These are phyloP conservation scores for Acronicta alni DNA, from an alignment of 2,888 invertebrate genomes.

Conservation along the genomic window DNA sequence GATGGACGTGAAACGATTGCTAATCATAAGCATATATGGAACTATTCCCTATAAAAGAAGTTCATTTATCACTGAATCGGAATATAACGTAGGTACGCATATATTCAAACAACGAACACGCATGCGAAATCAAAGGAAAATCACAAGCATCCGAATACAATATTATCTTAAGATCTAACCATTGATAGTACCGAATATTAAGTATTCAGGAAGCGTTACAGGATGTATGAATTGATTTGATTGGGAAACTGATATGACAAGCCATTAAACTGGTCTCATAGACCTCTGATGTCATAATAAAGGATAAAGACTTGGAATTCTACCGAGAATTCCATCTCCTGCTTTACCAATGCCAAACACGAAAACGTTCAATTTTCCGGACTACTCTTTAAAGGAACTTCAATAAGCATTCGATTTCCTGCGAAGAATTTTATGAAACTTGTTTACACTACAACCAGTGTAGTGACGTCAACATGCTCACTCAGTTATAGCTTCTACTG, in stretches of 20 bases:
- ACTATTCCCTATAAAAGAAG: too few species aligned
- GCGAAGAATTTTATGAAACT: too few species aligned
- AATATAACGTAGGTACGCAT: too few species aligned
- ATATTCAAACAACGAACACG: not conserved
- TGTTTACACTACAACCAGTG: too few species aligned
- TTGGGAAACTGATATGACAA: slow-evolving; percentile 8
- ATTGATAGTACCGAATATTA: slow-evolving; percentile 20
- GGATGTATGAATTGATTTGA: slow-evolving; percentile 11
- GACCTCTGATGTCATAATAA: slow-evolving; percentile 6
- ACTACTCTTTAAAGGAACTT: not conserved
- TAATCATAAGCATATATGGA: too few species aligned
- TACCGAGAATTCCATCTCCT: not conserved
- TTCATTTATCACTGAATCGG: too few species aligned
- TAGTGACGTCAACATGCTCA: too few species aligned
- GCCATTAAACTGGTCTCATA: slow-evolving; percentile 10
- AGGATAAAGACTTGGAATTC: not conserved
- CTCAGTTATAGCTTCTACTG: too few species aligned
- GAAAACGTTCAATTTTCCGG: too few species aligned
- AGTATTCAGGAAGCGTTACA: slow-evolving; percentile 25
- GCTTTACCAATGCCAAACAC: too few species aligned
- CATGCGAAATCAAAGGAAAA: not conserved
- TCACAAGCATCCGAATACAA: not conserved
- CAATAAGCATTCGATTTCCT: not conserved
- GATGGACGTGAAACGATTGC: too few species aligned
- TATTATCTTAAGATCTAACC: slow-evolving; percentile 10